Evolutionary conservation across 2,888 invertebrate genomes (phyloP), one percentile per base, ranked within the genome.

Genomic region (Strigamia maritima): DNA sequence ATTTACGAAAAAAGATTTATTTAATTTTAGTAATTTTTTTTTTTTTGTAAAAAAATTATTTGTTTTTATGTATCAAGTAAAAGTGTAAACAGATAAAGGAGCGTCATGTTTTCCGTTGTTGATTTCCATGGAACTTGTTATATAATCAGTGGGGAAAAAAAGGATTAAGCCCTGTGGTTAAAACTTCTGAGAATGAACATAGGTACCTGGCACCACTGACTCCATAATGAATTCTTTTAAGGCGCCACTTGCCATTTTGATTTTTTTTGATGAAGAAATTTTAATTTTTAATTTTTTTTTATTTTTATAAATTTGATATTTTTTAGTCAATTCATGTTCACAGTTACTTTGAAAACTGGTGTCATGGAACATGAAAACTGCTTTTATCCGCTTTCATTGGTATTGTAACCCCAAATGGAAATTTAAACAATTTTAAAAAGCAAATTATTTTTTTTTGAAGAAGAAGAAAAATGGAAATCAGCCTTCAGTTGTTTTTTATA

Each of bases 131-230:
- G 70, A 70, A 70, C 70, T 70, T 70, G 26, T 70, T 70, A 28
- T 70, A 70, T 70, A 70, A 70, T 70, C 70, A 70, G 70, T 70
- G 70, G 70, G 16, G 28, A 70, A 70, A 70, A 70, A 70, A 70
- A 70, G 70, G 24, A 70, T 70, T 70, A 70, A 70, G 70, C 12
- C 26, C 70, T 70, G 70, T 70, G 70, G 70, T 70, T 70, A 70
- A 70, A 28, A 16, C 26, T 70, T 70, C 70, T 70, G 70, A 70
- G 70, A 70, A 70, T 28, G n/a, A 70, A 28, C 26, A 70, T 28
- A 12, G 12, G 70, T 70, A 28, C 70, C 70, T 70, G 70, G 70
- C 70, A 70, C 70, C 70, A 70, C 70, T 70, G 70, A 70, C 70
- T 70, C 28, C 70, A 70, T 26, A 70, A 24, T 70, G 70, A 14